Evolutionary conservation across 2,797 vertebrate species (phyloP), one percentile per base, ranked within the genome.

Genomic region (Naso thynnoides): DNA sequence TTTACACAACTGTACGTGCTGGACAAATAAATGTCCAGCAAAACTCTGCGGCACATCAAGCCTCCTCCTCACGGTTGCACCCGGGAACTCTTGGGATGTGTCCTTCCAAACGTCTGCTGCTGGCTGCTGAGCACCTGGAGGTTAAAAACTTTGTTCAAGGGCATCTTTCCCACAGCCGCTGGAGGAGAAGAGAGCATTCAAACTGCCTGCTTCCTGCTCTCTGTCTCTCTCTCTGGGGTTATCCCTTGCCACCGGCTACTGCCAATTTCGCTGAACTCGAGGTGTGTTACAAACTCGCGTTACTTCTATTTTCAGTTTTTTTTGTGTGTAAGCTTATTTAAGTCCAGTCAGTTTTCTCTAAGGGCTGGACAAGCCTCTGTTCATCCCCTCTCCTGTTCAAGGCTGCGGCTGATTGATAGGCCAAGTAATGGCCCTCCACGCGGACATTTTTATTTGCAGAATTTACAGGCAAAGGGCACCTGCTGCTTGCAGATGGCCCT

Each of bases 391-490:
- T 70, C 65, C 60, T 31, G 47, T 78, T 77, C 58, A 76, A 71
- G 73, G 70, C 75, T 57, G 47, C 3, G 19, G 48, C 45, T 91
- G 87, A 89, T 88, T 90, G 85, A 91, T 87, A 39, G 78, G 70
- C 59, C 11, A 8, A 48, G 66, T 82, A 81, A 82, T 75, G 70
- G 67, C 71, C 62, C 61, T 83, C 58, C 63, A 78, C 64, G 48
- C 65, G 79, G 83, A 74, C 84, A 75, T 62, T 84, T 89, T 89
- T 83, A 89, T 91, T 66, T 63, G 50, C 67, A 78, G 73, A 65
- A 87, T 88, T 87, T 89, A 84, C 68, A 74, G 82, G 66, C 70
- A 18, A 52, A 56, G 66, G 76, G 67, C 79, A 86, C 86, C 85
- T 88, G 84, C 84, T 81, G 87, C 45, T 59, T 73, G 59, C 84